These are phyloP conservation scores for Ormyrus nitidulus DNA, from an alignment of 2,888 invertebrate genomes.

Conservation along the genomic window DNA sequence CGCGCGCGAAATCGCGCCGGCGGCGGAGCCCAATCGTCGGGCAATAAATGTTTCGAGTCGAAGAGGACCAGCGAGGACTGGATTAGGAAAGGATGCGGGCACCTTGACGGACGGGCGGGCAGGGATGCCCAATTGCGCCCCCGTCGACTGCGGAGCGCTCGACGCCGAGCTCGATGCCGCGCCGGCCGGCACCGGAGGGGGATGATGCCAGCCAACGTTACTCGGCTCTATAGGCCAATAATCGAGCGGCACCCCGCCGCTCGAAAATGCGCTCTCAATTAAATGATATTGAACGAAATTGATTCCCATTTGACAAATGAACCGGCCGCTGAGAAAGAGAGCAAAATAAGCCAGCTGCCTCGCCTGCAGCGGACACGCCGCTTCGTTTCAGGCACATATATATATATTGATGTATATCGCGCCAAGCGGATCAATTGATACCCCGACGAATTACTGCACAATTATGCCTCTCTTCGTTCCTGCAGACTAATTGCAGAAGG, in stretches of 20 bases:
- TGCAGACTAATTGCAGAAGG: too few species aligned
- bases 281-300: slow-evolving; percentile 62
- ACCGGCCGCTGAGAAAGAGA: background rate
- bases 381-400: slow-evolving; percentile 21
- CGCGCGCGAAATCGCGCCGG: too few species aligned
- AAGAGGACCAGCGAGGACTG: too few species aligned
- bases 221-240: slow-evolving; percentile 28
- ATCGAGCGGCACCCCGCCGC: slow-evolving; percentile 54
- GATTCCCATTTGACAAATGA: slow-evolving; percentile 58
- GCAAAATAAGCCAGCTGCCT: background rate
- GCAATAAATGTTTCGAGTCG: too few species aligned
- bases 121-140: too few species aligned
- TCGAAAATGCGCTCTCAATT: slow-evolving; percentile 59
- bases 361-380: background rate
- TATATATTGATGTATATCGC: slow-evolving; percentile 33
- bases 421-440: slow-evolving; percentile 23
- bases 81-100: too few species aligned
- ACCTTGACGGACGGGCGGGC: too few species aligned
- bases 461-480: too few species aligned
- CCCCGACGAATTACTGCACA: too few species aligned
- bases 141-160: background rate
- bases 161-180: background rate
- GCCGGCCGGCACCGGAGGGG: too few species aligned
- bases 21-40: too few species aligned
- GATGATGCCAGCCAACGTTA: background rate